phyloP scores from a whole-genome alignment of 2,113 vertebrate genomes.

The Rhinichthys klamathensis region DNA sequence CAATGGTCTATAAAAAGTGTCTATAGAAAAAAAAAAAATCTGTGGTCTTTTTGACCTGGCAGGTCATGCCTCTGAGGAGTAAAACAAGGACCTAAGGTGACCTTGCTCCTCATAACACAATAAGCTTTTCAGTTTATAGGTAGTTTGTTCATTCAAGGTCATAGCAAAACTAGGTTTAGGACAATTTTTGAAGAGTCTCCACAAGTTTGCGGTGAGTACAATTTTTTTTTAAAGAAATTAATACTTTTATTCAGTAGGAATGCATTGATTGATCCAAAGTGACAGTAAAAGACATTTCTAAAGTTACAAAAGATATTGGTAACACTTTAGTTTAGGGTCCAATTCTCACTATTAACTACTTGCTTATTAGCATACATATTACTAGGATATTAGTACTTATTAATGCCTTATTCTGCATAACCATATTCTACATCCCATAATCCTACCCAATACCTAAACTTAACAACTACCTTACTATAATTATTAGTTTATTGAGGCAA shows the following conservation, averaged over 20 bases:
- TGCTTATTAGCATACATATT: too few relatives aligned
- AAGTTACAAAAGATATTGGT: not conserved
- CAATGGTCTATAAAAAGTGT: slow-evolving; percentile 8
- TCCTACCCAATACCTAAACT: too few relatives aligned
- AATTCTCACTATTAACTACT: too few relatives aligned
- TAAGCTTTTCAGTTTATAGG: slow-evolving; percentile 36
- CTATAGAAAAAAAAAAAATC: not conserved
- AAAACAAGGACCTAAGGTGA: slow-evolving; percentile 34
- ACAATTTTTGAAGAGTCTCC: not conserved
- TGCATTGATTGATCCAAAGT: not conserved
- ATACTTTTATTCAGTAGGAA: not conserved
- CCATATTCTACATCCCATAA: too few relatives aligned
- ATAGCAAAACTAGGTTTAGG: slow-evolving; percentile 19
- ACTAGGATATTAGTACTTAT: too few relatives aligned
- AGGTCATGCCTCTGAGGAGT: slow-evolving; percentile 32
- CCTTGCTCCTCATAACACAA: slow-evolving; percentile 33
- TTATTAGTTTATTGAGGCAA: too few relatives aligned
- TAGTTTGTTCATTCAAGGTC: slow-evolving; percentile 41
- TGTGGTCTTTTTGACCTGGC: slow-evolving; percentile 22
- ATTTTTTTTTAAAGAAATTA: not conserved
- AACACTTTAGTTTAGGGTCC: too few relatives aligned
- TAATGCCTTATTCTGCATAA: too few relatives aligned
- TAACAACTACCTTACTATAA: too few relatives aligned
- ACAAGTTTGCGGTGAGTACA: not conserved
- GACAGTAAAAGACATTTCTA: not conserved